Evolutionary conservation across 2,113 vertebrate genomes (phyloP).

Genomic region (Chlamydotis undulata): DNA sequence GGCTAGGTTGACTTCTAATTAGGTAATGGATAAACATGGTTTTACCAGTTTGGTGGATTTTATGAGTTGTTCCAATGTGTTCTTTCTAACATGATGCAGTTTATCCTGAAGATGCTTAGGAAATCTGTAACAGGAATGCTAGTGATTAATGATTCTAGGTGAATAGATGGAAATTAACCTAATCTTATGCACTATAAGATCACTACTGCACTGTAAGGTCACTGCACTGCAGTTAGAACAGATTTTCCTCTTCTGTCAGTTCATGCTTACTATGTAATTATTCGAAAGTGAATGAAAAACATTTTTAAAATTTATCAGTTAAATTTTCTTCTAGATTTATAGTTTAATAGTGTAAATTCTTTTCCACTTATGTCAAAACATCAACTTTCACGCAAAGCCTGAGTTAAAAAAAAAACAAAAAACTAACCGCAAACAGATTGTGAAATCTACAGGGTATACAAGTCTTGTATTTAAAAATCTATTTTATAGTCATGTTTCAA

Average conservation of each 20-base stretch:
- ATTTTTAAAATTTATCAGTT: not conserved
- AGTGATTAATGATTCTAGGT: not conserved
- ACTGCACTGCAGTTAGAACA: not conserved
- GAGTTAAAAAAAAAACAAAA: not conserved
- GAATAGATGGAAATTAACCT: not conserved
- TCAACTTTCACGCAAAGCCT: not conserved
- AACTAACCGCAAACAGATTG: not conserved
- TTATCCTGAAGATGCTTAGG: not conserved
- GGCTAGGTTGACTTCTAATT: not conserved
- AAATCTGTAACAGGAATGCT: not conserved
- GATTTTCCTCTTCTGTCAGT: not conserved
- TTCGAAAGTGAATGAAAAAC: not conserved
- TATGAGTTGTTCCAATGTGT: not conserved
- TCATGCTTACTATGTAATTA: not conserved
- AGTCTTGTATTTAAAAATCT: not conserved
- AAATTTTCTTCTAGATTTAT: not conserved
- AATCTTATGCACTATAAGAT: not conserved
- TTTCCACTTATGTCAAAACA: not conserved
- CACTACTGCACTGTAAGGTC: not conserved
- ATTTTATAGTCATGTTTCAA: not conserved
- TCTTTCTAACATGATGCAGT: not conserved
- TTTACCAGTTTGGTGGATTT: not conserved
- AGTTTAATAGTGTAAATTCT: not conserved
- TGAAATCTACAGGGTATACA: not conserved
- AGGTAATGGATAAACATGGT: not conserved